phyloP scores from a whole-genome alignment of 2,113 vertebrate species.

The Nycticryphes semicollaris region DNA sequence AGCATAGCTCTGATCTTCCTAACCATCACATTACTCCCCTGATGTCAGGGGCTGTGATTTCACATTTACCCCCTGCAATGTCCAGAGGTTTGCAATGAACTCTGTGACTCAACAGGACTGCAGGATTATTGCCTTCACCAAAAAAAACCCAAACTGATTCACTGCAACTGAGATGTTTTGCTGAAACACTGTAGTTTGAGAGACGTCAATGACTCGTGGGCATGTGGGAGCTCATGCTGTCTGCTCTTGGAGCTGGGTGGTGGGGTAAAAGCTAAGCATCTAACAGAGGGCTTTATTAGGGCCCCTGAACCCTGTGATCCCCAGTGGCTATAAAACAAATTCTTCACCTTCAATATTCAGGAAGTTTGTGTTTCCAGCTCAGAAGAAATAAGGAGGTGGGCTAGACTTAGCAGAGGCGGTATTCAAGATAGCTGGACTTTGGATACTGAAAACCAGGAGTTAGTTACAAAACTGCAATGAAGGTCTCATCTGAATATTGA shows the following conservation, averaged over 20 bases:
- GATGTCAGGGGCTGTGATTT: fast-evolving
- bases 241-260: not conserved
- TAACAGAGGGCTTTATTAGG: fast-evolving
- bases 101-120: not conserved
- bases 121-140: not conserved
- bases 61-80: not conserved
- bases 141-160: not conserved
- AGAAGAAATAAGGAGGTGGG: not conserved
- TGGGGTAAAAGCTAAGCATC: not conserved
- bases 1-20: not conserved
- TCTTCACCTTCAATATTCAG: not conserved
- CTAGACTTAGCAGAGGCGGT: not conserved
- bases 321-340: not conserved
- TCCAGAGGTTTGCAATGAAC: not conserved
- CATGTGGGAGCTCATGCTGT: not conserved
- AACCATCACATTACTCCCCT: not conserved
- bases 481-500: not conserved
- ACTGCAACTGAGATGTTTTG: not conserved
- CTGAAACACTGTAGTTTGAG: not conserved
- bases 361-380: not conserved
- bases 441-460: not conserved
- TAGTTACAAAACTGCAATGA: not conserved
- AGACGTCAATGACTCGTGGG: fast-evolving
- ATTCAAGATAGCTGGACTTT: not conserved
- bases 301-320: not conserved